Conservation (phyloP, 1,140 invertebrate species). For the silkworm (Bombyx mori) region ASM3026992v2 NC_085130.1:2804501-2805000, state of each 20-base stretch:
- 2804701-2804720: constrained; percentile 63
- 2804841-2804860: constrained; percentile 24
- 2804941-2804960: no score
- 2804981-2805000: not conserved
- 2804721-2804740: constrained; percentile 28
- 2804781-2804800: constrained; percentile 32
- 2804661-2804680: constrained; percentile 56
- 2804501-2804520: no score
- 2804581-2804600: no score
- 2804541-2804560: no score
- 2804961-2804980: not conserved
- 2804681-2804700: constrained; percentile 58
- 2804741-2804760: constrained; percentile 53
- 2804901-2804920: no score
- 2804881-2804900: no score
- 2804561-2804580: no score
- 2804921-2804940: no score
- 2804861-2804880: not conserved
- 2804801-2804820: constrained; percentile 60
- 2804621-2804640: no score
- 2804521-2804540: no score
- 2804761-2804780: constrained; percentile 22
- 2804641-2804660: constrained; percentile 6
- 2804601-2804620: no score
- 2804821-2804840: constrained; percentile 35